These are phyloP conservation scores for Cenopis cana DNA, from an alignment of 2,888 invertebrate species.

Conservation along the genomic window DNA sequence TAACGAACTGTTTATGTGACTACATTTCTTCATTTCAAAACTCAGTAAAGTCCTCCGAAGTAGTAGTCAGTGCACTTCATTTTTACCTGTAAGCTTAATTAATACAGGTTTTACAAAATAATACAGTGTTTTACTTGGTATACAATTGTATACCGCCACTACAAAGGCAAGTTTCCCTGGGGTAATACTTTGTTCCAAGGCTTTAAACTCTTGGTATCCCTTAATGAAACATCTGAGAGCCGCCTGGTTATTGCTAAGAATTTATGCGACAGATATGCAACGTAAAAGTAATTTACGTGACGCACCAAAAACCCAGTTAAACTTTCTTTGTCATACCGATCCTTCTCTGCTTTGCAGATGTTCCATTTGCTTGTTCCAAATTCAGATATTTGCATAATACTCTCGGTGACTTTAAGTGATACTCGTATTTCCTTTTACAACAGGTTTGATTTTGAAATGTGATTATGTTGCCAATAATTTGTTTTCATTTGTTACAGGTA, in stretches of 20 bases:
- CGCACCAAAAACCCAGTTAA: conserved; percentile 52
- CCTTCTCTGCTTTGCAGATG: conserved; percentile 60
- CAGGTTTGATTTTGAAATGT: not conserved
- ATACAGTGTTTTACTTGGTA: conserved; percentile 26
- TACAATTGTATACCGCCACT: conserved; percentile 22
- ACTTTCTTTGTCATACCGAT: conserved; percentile 54
- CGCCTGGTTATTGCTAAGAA: conserved; percentile 40
- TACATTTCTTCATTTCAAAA: conserved; percentile 20
- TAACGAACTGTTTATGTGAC: conserved; percentile 14
- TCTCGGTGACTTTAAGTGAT: conserved; percentile 43
- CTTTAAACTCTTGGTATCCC: conserved; percentile 31
- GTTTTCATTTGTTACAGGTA: conserved; percentile 25
- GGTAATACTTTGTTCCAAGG: conserved; percentile 32
- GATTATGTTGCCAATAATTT: not conserved
- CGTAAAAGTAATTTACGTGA: conserved; percentile 39
- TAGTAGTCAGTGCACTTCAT: not conserved
- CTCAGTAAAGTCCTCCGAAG: not conserved
- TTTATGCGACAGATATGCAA: conserved; percentile 42
- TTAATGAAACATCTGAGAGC: conserved; percentile 39
- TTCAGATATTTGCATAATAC: conserved; percentile 63
- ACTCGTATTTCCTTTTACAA: not conserved
- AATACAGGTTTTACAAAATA: conserved; percentile 16
- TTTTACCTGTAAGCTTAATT: conserved; percentile 12
- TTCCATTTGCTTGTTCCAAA: conserved; percentile 60
- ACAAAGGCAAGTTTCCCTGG: conserved; percentile 31